Conservation (phyloP, 2,797 vertebrate genomes). For the Characodon lateralis region DNA sequence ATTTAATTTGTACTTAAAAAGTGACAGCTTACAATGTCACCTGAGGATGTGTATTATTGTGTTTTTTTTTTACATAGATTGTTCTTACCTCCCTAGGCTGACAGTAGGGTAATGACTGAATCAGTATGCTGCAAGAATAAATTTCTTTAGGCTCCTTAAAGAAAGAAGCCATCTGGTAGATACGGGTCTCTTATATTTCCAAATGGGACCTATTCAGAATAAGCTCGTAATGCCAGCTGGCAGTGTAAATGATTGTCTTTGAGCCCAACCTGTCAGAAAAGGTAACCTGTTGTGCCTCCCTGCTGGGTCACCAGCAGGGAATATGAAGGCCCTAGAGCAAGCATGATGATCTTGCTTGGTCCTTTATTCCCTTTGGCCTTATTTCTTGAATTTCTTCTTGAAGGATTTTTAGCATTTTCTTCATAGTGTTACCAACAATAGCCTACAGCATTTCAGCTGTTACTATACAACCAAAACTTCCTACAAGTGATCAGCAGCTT, state of each 20-base stretch:
- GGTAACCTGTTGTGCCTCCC: conserved; percentile 1
- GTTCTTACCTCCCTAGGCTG: conserved; percentile 30
- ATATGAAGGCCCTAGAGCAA: not conserved
- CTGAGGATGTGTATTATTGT: conserved; percentile 11
- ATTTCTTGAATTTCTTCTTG: not conserved
- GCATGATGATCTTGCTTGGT: not conserved
- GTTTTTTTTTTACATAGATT: conserved; percentile 20
- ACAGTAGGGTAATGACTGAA: conserved; percentile 30
- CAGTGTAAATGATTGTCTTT: conserved; percentile 22
- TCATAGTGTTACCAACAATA: conserved; percentile 29
- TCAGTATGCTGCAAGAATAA: conserved; percentile 16
- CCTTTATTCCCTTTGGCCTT: conserved; percentile 19
- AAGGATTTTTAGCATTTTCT: not conserved
- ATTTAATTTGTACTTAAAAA: conserved; percentile 10
- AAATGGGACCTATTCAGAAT: conserved; percentile 22
- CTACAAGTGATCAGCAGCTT: not conserved
- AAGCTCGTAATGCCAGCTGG: conserved; percentile 19
- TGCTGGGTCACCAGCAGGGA: not conserved
- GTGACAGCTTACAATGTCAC: conserved; percentile 10
- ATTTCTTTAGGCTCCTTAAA: conserved; percentile 19
- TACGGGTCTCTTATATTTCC: conserved; percentile 13
- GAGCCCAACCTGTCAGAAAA: conserved; percentile 12
- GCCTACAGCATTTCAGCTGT: conserved; percentile 41
- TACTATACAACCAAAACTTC: conserved; percentile 31
- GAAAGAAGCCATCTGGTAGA: conserved; percentile 25